Evolutionary conservation across 2,797 vertebrate species (phyloP).

Genomic region (Urosaurus nigricauda): DNA sequence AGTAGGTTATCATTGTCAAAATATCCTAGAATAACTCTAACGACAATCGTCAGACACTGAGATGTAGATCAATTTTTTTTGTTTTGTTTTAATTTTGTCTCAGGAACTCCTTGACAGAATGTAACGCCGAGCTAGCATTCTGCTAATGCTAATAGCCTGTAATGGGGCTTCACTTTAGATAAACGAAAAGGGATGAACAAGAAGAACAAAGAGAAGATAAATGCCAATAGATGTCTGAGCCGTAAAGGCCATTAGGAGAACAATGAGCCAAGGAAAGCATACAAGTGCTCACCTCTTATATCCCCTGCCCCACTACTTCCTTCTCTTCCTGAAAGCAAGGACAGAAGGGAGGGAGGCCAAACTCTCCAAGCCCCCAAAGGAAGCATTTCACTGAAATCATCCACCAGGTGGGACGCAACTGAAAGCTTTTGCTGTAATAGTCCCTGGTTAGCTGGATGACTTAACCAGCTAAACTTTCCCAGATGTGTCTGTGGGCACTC

Average conservation of each 20-base stretch:
- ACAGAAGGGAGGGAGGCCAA: neutral
- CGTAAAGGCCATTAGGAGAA: conserved; percentile 57
- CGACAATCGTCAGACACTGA: neutral
- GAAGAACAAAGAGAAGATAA: conserved; percentile 56
- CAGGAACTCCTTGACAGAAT: conserved; percentile 13
- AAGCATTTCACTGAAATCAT: conserved; percentile 30
- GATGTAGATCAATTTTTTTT: neutral
- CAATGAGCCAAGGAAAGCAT: neutral
- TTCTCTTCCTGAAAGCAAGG: conserved; percentile 58
- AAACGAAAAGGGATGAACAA: conserved; percentile 19
- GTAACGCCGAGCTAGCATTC: conserved; percentile 6
- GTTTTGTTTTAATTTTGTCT: conserved; percentile 6
- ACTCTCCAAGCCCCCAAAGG: rapidly evolving
- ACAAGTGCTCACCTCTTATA: neutral
- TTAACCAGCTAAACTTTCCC: conserved; percentile 30
- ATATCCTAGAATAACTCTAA: neutral
- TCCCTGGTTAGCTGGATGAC: conserved; percentile 14
- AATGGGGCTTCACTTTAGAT: conserved; percentile 57
- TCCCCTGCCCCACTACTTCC: conserved; percentile 26
- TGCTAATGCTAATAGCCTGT: conserved; percentile 27
- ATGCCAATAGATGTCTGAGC: conserved; percentile 12
- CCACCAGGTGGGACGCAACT: neutral
- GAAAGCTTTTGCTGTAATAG: conserved; percentile 38
- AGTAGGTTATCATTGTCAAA: neutral
- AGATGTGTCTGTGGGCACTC: conserved; percentile 47